Base-by-base conservation (phyloP, 2,888 invertebrate genomes). In the Formica aserva region DNA sequence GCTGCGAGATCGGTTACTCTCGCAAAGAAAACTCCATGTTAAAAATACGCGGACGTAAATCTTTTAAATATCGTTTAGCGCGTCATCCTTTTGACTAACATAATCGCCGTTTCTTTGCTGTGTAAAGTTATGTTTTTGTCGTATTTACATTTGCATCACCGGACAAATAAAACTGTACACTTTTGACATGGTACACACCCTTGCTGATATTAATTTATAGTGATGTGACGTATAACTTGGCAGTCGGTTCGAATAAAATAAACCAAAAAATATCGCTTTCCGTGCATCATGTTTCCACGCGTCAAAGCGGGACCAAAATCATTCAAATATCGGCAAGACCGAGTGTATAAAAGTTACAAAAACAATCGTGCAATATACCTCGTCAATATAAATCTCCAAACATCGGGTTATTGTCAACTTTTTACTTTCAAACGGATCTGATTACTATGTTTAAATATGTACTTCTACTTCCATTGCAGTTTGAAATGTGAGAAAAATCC, bases 321-420 rank as follows among this genome's bases (percentile, higher is more conserved):
- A 67, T 38, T 76, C 26, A 15, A 55, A 55, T 55, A 77, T 67
- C 67, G 38, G 38, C 38, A 77, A 67, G 77, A 67, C 38, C 29
- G 29, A 67, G 55, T 66, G 76, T 22, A 26, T 77, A 55, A 77
- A 67, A 67, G n/a, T 67, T 77, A 29, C 55, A 66, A 77, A 77
- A 77, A 15, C 52, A 26, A 18, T 65, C 26, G 48, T 55, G 8
- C n/a, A 66, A 67, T 77, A 29, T 38, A 77, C 38, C 41, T 41
- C 26, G 6, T 26, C 13, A n/a, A 22, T 35, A 6, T 65, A 65
- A 76, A 76, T 65, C 15, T 13, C 35, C 38, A 45, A 35, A 1
- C 18, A 62, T 60, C 63, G 15, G 29, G 13, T 55, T 26, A 52
- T n/a, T n/a, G 13, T 38, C 8, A 38, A 55, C 15, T n/a, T n/a